A percentile compares a stretch with the other conserved stretches of the same genome.
Conservation (phyloP, 1,140 invertebrate species). For the Bombus superbus region DNA sequence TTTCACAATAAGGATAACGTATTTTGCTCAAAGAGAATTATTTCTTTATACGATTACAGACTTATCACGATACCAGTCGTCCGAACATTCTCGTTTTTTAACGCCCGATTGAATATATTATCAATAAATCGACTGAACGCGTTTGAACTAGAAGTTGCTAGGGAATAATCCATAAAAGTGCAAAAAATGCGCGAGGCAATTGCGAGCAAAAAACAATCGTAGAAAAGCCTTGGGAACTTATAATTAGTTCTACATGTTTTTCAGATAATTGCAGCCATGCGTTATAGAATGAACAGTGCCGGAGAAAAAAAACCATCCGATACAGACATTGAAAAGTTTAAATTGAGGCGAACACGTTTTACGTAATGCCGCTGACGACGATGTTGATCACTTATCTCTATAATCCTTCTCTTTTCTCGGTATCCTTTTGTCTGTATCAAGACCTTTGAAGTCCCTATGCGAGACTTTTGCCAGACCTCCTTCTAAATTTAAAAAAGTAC, state of each 20-base stretch:
- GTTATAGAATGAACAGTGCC: not conserved
- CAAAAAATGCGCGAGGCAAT: not conserved
- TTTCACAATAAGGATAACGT: not conserved
- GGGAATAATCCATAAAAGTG: conserved; percentile 6
- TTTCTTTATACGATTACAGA: not conserved
- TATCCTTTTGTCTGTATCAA: not conserved
- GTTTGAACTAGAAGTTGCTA: not conserved
- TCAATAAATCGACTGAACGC: not conserved
- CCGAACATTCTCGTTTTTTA: too few species aligned
- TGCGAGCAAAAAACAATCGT: conserved; percentile 16
- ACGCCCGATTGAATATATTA: not conserved
- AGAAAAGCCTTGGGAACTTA: conserved; percentile 35
- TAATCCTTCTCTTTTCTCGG: not conserved
- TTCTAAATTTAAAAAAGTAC: not conserved
- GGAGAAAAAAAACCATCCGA: conserved; percentile 13
- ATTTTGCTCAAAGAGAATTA: not conserved
- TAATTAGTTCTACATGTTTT: conserved; percentile 27
- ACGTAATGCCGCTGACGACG: conserved; percentile 15
- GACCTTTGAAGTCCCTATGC: not conserved
- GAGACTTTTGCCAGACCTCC: not conserved
- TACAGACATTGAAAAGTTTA: conserved; percentile 13
- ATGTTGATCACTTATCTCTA: conserved; percentile 11
- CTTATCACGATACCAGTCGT: too few species aligned
- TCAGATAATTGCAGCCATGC: conserved; percentile 30
- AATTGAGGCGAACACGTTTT: conserved; percentile 20